phyloP scores from a whole-genome alignment of 2,113 vertebrate genomes.

The Alectura lathami region DNA sequence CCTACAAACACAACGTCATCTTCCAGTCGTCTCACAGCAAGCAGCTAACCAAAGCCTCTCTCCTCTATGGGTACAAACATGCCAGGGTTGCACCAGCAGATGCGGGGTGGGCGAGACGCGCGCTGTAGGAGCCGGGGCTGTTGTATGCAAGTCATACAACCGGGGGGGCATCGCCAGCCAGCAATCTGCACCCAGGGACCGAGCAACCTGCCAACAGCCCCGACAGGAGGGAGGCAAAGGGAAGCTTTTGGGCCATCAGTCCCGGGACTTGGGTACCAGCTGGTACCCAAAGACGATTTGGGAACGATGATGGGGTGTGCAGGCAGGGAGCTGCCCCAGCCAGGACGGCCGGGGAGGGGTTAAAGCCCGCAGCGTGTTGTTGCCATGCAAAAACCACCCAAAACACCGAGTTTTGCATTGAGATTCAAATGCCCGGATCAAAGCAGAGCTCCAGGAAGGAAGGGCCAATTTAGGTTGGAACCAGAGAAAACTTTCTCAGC shows the following conservation, averaged over 20 bases:
- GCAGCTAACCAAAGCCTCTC: fast-evolving
- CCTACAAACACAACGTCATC: background rate
- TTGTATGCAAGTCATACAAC: no score
- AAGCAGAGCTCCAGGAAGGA: constrained; percentile 62
- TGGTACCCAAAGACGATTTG: fast-evolving
- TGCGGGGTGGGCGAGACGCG: background rate
- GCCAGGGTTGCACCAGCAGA: fast-evolving
- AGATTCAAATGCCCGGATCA: constrained; percentile 57
- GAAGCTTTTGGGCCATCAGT: fast-evolving
- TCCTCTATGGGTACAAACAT: fast-evolving
- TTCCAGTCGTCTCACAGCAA: fast-evolving
- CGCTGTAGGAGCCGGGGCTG: no score
- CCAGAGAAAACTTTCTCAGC: constrained; percentile 47
- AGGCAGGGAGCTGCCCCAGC: background rate
- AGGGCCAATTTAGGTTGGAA: constrained; percentile 56
- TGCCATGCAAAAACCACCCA: background rate
- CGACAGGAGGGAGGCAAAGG: background rate
- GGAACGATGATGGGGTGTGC: background rate
- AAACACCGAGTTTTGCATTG: background rate
- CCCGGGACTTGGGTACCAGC: background rate
- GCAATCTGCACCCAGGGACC: background rate
- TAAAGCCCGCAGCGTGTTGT: background rate
- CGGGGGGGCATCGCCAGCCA: background rate
- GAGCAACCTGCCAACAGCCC: background rate
- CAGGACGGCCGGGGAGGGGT: background rate